Evolutionary conservation across 2,113 vertebrate genomes (phyloP).

Genomic region (Noctilio leporinus): DNA sequence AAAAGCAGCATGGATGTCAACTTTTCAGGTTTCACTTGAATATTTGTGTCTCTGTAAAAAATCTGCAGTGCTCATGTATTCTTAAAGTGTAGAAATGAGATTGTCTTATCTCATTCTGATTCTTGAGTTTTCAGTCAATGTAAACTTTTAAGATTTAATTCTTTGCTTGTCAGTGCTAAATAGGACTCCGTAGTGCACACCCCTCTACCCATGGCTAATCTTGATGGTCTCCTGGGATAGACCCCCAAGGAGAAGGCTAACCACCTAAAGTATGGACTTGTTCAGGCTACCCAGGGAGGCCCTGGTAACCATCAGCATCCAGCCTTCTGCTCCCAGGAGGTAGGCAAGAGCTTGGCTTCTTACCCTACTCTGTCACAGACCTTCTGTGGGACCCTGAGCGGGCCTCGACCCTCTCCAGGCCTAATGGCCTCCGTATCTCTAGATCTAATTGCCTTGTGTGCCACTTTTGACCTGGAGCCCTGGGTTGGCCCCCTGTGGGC

Average conservation of each 20-base stretch:
- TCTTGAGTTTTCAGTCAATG: background rate
- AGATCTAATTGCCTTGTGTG: background rate
- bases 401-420: background rate
- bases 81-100: background rate
- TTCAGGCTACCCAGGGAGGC: background rate
- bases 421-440: background rate
- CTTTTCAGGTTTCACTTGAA: too few relatives aligned
- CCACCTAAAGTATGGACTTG: background rate
- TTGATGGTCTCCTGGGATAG: background rate
- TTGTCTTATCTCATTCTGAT: background rate
- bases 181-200: background rate
- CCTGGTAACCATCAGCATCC: background rate
- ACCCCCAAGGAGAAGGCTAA: background rate
- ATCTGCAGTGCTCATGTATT: background rate
- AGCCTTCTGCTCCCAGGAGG: background rate
- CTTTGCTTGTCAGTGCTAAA: background rate
- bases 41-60: background rate
- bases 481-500: background rate
- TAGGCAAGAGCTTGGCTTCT: background rate
- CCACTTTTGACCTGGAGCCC: background rate
- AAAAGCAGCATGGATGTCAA: too few relatives aligned
- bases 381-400: background rate
- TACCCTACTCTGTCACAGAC: background rate
- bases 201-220: accelerated
- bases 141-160: background rate